phyloP scores from a whole-genome alignment of 2,797 vertebrate genomes.

The Gephyroberyx darwinii region DNA sequence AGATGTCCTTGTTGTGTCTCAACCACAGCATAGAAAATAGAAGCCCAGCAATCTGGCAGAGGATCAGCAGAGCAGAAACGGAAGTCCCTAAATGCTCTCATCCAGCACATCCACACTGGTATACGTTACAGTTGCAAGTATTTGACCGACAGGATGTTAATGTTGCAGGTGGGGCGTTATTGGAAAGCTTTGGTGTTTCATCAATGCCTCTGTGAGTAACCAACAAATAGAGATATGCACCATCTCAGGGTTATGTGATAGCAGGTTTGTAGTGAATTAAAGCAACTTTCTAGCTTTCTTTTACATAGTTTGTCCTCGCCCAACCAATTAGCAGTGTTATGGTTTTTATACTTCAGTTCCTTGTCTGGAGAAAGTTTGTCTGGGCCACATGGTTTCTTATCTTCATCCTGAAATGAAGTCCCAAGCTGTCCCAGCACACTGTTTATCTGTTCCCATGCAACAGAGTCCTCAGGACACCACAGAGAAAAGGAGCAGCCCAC shows the following conservation, averaged over 20 bases:
- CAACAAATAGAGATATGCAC: slow-evolving; percentile 3
- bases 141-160: neutral
- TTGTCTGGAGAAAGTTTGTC: slow-evolving; percentile 40
- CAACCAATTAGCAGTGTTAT: neutral
- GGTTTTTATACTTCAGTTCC: slow-evolving; percentile 6
- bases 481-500: slow-evolving; percentile 30
- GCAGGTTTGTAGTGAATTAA: too few relatives aligned
- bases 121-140: slow-evolving; percentile 13
- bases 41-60: slow-evolving; percentile 59
- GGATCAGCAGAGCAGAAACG: slow-evolving; percentile 61
- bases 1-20: slow-evolving; percentile 62
- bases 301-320: neutral
- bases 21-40: slow-evolving; percentile 48
- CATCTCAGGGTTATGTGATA: neutral
- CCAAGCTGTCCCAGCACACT: slow-evolving; percentile 35
- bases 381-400: slow-evolving; percentile 51
- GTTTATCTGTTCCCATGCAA: slow-evolving; percentile 62
- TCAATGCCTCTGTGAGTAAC: neutral
- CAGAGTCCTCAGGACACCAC: slow-evolving; percentile 21
- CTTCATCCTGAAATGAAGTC: slow-evolving; percentile 41
- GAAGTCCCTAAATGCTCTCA: slow-evolving; percentile 48
- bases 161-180: slow-evolving; percentile 16
- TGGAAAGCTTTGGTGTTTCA: neutral
- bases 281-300: neutral
- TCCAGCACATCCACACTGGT: slow-evolving; percentile 12